Conservation (phyloP, 2,113 vertebrate species). For the Oryzias melastigma region DNA sequence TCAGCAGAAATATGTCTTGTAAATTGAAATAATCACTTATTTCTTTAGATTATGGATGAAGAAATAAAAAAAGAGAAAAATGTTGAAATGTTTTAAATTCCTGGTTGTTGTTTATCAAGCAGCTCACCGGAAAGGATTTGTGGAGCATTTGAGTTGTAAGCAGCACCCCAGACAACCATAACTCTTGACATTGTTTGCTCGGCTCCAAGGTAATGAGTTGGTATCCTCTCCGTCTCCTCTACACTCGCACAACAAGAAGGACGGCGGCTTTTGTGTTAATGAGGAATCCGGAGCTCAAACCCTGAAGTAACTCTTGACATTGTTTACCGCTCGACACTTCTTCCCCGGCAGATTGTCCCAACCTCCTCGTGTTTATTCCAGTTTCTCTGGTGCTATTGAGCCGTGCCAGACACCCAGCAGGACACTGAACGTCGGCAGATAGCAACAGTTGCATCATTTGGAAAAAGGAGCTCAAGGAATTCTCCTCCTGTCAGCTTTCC, state of each 20-base stretch:
- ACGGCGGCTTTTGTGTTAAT: slow-evolving; percentile 12
- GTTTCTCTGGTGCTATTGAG: slow-evolving; percentile 15
- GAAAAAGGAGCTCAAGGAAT: slow-evolving; percentile 13
- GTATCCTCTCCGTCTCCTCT: slow-evolving; percentile 14
- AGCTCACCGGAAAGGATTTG: slow-evolving; percentile 39
- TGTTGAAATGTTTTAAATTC: slow-evolving; percentile 16
- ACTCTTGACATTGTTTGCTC: slow-evolving; percentile 58
- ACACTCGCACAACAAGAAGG: slow-evolving; percentile 10
- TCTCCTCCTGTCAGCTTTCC: slow-evolving; percentile 18
- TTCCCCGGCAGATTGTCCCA: slow-evolving; percentile 21
- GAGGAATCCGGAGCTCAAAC: slow-evolving; percentile 20
- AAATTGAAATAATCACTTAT: no score
- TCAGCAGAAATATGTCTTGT: not conserved
- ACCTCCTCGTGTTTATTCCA: slow-evolving; percentile 10
- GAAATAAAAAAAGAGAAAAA: no score
- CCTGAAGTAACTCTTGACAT: slow-evolving; percentile 26
- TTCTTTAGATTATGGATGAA: no score
- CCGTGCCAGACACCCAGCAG: slow-evolving; percentile 11
- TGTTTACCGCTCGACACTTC: slow-evolving; percentile 26
- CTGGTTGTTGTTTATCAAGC: slow-evolving; percentile 10
- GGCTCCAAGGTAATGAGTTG: slow-evolving; percentile 46
- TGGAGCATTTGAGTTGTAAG: slow-evolving; percentile 29
- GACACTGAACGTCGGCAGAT: slow-evolving; percentile 20
- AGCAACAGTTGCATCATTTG: slow-evolving; percentile 25
- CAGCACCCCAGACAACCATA: slow-evolving; percentile 18